Base-by-base conservation (phyloP, 2,888 invertebrate genomes). In the Acronicta psi region DNA sequence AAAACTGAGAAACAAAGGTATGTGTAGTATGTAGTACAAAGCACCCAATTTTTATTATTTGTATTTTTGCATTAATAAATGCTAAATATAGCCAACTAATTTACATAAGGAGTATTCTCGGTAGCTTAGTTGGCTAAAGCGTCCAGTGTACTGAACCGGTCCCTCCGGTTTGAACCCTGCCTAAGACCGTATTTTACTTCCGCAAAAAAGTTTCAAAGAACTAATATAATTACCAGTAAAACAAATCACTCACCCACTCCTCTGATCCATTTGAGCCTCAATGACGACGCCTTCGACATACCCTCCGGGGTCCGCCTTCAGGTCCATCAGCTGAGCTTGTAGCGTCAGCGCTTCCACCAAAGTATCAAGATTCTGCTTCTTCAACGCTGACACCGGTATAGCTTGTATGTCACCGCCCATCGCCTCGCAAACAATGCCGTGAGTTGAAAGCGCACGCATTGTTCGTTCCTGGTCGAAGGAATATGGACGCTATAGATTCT, bases 361-460 rank as follows among this genome's bases (percentile, higher is more conserved):
- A 1, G 95, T 91, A 54, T 96, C 94, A 25, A 99, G 89, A 88
- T 98, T 98, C 5, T 95, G 96, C 55, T 96, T 96, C 88, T 97
- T 97, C 0, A 99, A 92, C 0, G 99, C 99, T 0, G 99, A 99
- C 61, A 99, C 96, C 0, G 97, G 96, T 52, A 99, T 96, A 3
- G 97, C 96, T 90, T 99, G 99, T 1, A 98, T 95, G 63, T 99
- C 99, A 0, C 99, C 99, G 0, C 99, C 99, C 52, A 96, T 87
- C 14, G 97, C 97, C 89, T 99, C 99, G 41, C 98, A 95, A 23
- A 97, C 94, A 10, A 99, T 93, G 7, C 98, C 98, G 83, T 97
- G 95, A 77, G 96, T 95, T 0, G 97, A 89, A 13, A 99, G 93
- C 87, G 96, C 96, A 20, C 94, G 94, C 86, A 98, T 96, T 0